Conservation (phyloP, 1,140 invertebrate species). For the Centruroides vittatus region DNA sequence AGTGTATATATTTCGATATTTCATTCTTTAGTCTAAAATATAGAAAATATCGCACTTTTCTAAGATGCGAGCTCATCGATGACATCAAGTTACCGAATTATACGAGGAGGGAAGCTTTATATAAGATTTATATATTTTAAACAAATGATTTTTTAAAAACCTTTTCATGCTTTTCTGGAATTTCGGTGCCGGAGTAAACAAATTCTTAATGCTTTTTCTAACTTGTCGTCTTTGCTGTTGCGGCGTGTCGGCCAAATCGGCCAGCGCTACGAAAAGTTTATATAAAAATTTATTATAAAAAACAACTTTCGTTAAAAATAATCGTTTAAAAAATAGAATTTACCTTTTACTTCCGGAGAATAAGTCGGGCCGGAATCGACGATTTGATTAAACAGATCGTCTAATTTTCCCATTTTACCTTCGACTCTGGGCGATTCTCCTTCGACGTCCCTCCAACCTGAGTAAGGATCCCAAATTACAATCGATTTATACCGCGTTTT, state of each 20-base stretch:
- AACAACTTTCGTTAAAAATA: no score
- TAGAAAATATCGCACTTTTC: no score
- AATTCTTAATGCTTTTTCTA: slow-evolving; percentile 80
- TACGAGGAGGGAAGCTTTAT: no score
- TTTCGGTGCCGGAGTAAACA: slow-evolving; percentile 85
- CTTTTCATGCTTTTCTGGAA: slow-evolving; percentile 84
- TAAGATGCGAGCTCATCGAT: no score
- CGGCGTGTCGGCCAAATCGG: slow-evolving; percentile 12
- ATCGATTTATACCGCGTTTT: no score
- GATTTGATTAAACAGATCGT: slow-evolving; percentile 48
- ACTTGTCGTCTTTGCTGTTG: slow-evolving; percentile 50
- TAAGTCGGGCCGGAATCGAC: slow-evolving; percentile 27
- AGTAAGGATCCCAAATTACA: neutral
- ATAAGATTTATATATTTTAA: no score
- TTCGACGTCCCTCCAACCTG: slow-evolving; percentile 46
- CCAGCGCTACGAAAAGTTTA: neutral
- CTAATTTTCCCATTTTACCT: slow-evolving; percentile 52
- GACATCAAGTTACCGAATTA: no score
- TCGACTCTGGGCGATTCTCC: slow-evolving; percentile 46
- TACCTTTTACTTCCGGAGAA: slow-evolving; percentile 30
- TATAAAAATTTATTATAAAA: no score
- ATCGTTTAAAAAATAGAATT: neutral
- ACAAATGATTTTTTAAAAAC: slow-evolving; percentile 35
- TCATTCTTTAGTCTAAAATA: no score
- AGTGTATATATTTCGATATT: no score